Evolutionary conservation across 2,113 vertebrate species (phyloP), one percentile per base, ranked within the genome.

Genomic region (Tamias sibiricus): DNA sequence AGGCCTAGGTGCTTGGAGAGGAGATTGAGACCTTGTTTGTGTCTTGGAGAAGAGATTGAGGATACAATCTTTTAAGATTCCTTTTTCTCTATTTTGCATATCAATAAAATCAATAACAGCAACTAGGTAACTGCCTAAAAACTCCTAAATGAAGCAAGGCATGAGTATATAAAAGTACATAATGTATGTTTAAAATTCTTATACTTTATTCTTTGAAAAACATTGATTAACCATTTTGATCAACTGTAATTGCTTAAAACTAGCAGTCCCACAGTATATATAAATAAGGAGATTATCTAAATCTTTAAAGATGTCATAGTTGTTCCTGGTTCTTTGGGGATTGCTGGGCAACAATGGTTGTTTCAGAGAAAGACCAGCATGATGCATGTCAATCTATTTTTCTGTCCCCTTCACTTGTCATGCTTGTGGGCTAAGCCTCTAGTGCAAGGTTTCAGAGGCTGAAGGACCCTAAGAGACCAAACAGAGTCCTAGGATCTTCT

Each of bases 101-200:
- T 97, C 80, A 93, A 37, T 64, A 91, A 91, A 79, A 82, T 14
- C 24, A 52, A 37, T 71, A 68, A 90, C 0, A 87, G 68, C 49
- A 96, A 66, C n/a, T 66, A 79, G 8, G 14, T 64, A 93, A 82
- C 49, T 76, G n/a, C 3, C 64, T 82, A 62, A 66, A 47, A 92
- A n/a, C 11, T 96, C 32, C 47, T n/a, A 87, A 87, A 84, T 47
- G 12, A 94, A 93, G 19, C 40, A 69, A 75, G 17, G 24, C 72
- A 2, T 92, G 91, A 88, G 26, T 82, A 76, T 20, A 92, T 22
- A 68, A 92, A 84, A 88, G 30, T 82, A 76, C 12, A 92, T 17
- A 77, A 92, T 80, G 94, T 37, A 90, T 75, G 19, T 57, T 91
- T 87, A 95, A 94, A 96, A 76, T 54, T 87, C 17, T 26, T 64